Percentiles rank a stretch among this genome's conserved stretches.
Evolutionary conservation across 2,888 invertebrate species (phyloP).

Genomic region (Deilephila elpenor): DNA sequence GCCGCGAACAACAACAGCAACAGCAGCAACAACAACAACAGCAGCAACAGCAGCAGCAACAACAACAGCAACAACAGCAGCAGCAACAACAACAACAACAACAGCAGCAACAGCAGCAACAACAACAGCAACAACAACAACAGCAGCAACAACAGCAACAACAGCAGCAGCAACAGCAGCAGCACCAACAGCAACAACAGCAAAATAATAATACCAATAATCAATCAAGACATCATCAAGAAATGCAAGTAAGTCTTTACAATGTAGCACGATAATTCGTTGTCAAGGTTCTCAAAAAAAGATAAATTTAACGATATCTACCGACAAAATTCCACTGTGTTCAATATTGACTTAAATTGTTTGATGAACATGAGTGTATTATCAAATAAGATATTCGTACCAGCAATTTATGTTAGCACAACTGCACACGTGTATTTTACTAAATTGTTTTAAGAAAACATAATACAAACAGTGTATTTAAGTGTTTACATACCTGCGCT

Average conservation of each 20-base stretch:
- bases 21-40: conserved; percentile 66
- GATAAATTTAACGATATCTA: no score
- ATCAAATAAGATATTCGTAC: no score
- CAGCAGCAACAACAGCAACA: conserved; percentile 73
- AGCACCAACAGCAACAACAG: conserved; percentile 62
- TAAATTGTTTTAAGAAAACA: no score
- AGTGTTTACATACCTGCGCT: no score
- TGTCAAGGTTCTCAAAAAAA: not conserved
- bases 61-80: conserved; percentile 46
- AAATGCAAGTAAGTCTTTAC: conserved; percentile 80
- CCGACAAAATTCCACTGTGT: no score
- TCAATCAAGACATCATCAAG: conserved; percentile 76
- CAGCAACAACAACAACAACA: conserved; percentile 53
- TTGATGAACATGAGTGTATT: no score
- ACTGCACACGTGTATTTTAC: no score
- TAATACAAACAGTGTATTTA: no score
- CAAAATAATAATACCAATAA: conserved; percentile 67
- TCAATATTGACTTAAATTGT: no score
- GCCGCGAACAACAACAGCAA: conserved; percentile 79
- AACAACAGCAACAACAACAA: conserved; percentile 76
- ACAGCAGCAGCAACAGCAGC: conserved; percentile 67
- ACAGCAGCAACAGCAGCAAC: conserved; percentile 61
- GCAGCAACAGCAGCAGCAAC: conserved; percentile 63
- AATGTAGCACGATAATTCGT: not conserved
- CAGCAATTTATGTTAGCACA: no score